Conservation (phyloP, 2,888 invertebrate species). For the Nipponacmea schrenckii region DNA sequence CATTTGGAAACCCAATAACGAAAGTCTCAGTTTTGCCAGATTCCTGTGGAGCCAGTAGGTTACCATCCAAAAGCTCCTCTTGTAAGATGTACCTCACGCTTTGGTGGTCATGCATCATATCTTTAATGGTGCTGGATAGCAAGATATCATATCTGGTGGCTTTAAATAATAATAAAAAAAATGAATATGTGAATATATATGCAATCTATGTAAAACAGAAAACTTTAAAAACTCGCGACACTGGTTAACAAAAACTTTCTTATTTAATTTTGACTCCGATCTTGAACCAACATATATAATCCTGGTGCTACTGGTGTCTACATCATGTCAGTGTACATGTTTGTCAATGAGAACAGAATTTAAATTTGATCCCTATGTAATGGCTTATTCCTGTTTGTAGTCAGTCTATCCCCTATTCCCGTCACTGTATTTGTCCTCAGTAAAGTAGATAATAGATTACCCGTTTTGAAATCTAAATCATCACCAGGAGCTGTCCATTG, state of each 20-base stretch:
- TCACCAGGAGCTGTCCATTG: conserved; percentile 53
- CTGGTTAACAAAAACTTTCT: background rate
- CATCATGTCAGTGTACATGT: too few species aligned
- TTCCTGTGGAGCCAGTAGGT: conserved; percentile 25
- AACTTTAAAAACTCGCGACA: background rate
- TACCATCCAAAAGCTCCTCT: conserved; percentile 28
- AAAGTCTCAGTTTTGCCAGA: conserved; percentile 24
- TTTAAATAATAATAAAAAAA: conserved; percentile 21
- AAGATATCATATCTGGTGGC: conserved; percentile 33
- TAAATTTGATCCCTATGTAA: too few species aligned
- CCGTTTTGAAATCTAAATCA: conserved; percentile 46
- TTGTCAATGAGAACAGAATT: too few species aligned
- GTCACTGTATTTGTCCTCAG: background rate
- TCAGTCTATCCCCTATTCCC: too few species aligned
- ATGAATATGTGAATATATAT: background rate
- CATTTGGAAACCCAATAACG: conserved; percentile 16
- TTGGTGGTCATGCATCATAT: conserved; percentile 18
- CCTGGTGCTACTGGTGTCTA: too few species aligned
- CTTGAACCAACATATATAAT: background rate
- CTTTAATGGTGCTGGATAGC: conserved; percentile 22
- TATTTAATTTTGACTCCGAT: background rate
- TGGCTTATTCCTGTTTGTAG: too few species aligned
- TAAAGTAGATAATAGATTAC: conserved; percentile 27
- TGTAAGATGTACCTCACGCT: conserved; percentile 17
- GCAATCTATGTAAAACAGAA: background rate